Evolutionary conservation across 64 coral and sea anemone genomes (phyloP), one percentile per base, ranked within the genome.

Genomic region (Trachythela sp.): DNA sequence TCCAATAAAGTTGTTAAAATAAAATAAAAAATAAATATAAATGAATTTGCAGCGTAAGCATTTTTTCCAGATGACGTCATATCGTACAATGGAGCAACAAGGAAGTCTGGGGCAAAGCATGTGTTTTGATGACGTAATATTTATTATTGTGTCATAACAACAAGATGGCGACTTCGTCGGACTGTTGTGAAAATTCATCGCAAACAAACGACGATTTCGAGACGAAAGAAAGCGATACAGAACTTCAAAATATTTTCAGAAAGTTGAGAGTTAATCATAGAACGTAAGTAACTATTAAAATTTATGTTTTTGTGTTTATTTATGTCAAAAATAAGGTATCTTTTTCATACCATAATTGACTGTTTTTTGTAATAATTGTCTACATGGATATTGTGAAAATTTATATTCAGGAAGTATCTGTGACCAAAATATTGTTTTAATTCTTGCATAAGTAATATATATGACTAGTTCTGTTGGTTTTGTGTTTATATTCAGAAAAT

Each of bases 241-340:
- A 80, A 9, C 34, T 80, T 10, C 75, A 80, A 37, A 80, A 37
- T 35, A 80, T 80, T 18, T 80, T 80, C 37, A 35, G 8, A 80
- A 80, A 80, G 75, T 80, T 80, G 20, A 80, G 75, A 37, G 75
- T 80, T 13, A 80, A 80, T 80, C 31, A 20, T 39, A 80, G 37
- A 80, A 34, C 31, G 75, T 80, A 80, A 36, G 75, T 80, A 13
- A 29, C 2, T 80, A 9, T 15, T 64, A n/a, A 8, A 64, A 27
- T 64, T 64, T 26, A 2, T 64, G 34, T 80, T 80, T 37, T 37
- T 15, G 13, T 27, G 20, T 13, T 2, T 38, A 77, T 35, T 4
- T 35, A 77, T 34, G 31, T 34, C 7, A 3, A 3, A 77, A 13
- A 77, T 15, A 32, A 32, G 2, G 26, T 38, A 36, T 77, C 5